These are phyloP conservation scores for Drosophila gaucha DNA, from an alignment of 2,888 invertebrate species.

Conservation along the genomic window DNA sequence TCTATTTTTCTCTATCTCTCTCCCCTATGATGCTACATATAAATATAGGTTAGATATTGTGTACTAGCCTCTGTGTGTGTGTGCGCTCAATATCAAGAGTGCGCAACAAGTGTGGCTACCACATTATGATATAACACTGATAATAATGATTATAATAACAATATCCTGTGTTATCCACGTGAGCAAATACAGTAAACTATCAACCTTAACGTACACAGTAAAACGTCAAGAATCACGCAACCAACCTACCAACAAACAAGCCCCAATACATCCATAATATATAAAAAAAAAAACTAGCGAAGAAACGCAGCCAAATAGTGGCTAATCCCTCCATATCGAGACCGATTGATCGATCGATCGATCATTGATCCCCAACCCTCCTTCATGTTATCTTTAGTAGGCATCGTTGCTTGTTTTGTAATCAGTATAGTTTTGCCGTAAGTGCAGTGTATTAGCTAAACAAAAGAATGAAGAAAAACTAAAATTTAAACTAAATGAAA, in stretches of 20 bases:
- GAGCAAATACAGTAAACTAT: slow-evolving; percentile 41
- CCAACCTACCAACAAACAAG: slow-evolving; percentile 45
- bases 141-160: slow-evolving; percentile 6
- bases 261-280: slow-evolving; percentile 33
- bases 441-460: slow-evolving; percentile 50
- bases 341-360: slow-evolving; percentile 8
- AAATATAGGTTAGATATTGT: slow-evolving; percentile 81
- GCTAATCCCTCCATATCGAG: slow-evolving; percentile 23
- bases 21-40: slow-evolving; percentile 58
- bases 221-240: slow-evolving; percentile 43
- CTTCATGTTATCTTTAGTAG: slow-evolving; percentile 71
- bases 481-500: slow-evolving; percentile 50
- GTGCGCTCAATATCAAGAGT: slow-evolving; percentile 34
- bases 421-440: slow-evolving; percentile 55
- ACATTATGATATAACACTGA: slow-evolving; percentile 7
- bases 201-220: slow-evolving; percentile 38
- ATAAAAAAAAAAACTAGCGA: slow-evolving; percentile 21
- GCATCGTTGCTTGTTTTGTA: slow-evolving; percentile 52
- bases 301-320: slow-evolving; percentile 13
- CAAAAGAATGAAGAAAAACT: slow-evolving; percentile 24
- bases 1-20: slow-evolving; percentile 74
- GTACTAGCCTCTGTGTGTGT: slow-evolving; percentile 63
- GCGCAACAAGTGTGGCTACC: slow-evolving; percentile 30
- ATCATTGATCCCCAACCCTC: slow-evolving; percentile 31
- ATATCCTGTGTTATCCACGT: slow-evolving; percentile 44